Evolutionary conservation across 92 coral and sea anemone genomes (phyloP).

Genomic region (Galaxea fascicularis): DNA sequence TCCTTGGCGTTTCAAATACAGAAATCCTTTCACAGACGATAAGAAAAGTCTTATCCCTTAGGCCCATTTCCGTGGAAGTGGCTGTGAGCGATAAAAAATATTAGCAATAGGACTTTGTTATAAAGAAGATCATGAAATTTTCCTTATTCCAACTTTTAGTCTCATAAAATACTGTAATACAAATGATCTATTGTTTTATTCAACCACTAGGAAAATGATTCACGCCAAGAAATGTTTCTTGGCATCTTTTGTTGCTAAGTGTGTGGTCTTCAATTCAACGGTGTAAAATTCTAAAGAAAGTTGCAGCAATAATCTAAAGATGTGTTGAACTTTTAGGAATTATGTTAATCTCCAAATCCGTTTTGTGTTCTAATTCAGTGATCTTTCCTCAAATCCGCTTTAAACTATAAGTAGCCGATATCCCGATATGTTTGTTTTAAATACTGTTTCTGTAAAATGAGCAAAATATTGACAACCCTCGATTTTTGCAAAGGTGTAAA

Average conservation of each 20-base stretch:
- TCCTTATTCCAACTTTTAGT: not conserved
- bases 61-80: constrained; percentile 2
- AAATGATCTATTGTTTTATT: not conserved
- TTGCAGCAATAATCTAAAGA: constrained; percentile 10
- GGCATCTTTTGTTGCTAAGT: not conserved
- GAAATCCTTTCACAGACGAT: not conserved
- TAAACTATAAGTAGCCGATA: constrained; percentile 11
- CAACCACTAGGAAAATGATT: not conserved
- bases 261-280: constrained; percentile 29
- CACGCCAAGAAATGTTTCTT: not conserved
- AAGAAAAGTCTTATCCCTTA: not conserved
- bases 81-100: not conserved
- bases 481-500: not conserved
- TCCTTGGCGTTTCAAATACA: not conserved
- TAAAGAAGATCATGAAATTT: not conserved
- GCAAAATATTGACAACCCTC: constrained; percentile 33
- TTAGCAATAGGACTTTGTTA: not conserved
- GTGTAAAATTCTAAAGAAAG: not conserved
- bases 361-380: constrained; percentile 21
- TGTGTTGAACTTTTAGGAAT: constrained; percentile 23
- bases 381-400: constrained; percentile 30
- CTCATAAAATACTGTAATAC: not conserved
- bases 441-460: not conserved
- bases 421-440: constrained; percentile 5
- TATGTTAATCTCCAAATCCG: constrained; percentile 27